These are phyloP conservation scores for Chromis chromis DNA, from an alignment of 2,797 vertebrate genomes.

Conservation along the genomic window DNA sequence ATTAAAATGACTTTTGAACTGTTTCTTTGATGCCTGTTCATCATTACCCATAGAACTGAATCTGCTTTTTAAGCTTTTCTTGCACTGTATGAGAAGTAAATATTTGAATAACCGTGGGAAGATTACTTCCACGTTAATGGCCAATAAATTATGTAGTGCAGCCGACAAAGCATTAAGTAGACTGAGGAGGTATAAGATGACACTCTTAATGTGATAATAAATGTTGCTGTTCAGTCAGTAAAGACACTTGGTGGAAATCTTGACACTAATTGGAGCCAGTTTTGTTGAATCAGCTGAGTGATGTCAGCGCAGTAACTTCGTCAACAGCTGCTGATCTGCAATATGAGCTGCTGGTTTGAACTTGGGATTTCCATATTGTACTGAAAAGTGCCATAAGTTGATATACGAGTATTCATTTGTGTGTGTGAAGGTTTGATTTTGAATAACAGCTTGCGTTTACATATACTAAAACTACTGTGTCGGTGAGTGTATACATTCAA, in stretches of 20 bases:
- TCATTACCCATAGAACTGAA: slow-evolving; percentile 10
- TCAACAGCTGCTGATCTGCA: slow-evolving; percentile 8
- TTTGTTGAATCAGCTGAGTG: slow-evolving; percentile 27
- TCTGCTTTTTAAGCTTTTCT: background rate
- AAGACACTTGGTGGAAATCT: slow-evolving; percentile 18
- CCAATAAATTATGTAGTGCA: slow-evolving; percentile 22
- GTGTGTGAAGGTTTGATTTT: background rate
- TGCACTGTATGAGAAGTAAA: slow-evolving; percentile 9
- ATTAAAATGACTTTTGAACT: background rate
- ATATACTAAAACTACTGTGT: background rate
- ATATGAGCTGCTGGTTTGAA: background rate
- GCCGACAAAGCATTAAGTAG: slow-evolving; percentile 26
- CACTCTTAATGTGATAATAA: slow-evolving; percentile 15
- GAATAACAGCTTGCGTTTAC: background rate
- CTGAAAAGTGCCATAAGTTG: background rate
- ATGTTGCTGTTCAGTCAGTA: slow-evolving; percentile 27
- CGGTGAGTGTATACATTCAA: background rate
- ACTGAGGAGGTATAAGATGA: slow-evolving; percentile 12
- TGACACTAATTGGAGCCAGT: slow-evolving; percentile 21
- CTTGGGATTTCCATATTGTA: background rate
- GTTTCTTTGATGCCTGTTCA: slow-evolving; percentile 15
- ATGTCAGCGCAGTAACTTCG: slow-evolving; percentile 6
- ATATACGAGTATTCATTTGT: background rate
- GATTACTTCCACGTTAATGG: background rate
- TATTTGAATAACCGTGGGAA: too few relatives aligned